phyloP scores from a whole-genome alignment of 2,888 invertebrate species.

The Hedya salicella region DNA sequence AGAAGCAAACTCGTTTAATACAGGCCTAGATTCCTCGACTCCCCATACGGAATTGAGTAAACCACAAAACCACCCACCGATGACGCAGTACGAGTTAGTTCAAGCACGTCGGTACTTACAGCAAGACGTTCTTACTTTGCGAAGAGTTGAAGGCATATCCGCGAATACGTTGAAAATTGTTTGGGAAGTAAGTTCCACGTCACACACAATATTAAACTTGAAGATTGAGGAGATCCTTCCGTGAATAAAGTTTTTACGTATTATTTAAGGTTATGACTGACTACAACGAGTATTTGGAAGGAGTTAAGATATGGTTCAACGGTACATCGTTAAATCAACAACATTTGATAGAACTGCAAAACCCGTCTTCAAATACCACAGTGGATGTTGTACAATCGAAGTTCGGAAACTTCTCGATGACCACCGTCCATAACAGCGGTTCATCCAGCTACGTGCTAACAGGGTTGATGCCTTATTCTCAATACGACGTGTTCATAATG shows the following conservation, averaged over 20 bases:
- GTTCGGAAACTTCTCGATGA: slow-evolving; percentile 87
- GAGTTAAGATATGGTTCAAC: slow-evolving; percentile 87
- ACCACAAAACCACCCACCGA: slow-evolving; percentile 86
- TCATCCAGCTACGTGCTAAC: slow-evolving; percentile 90
- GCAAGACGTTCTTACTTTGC: slow-evolving; percentile 91
- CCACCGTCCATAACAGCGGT: slow-evolving; percentile 88
- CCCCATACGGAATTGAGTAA: slow-evolving; percentile 76
- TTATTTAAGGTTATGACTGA: slow-evolving; percentile 77
- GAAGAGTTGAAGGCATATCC: slow-evolving; percentile 87
- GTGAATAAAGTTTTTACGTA: neutral
- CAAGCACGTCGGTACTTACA: slow-evolving; percentile 91
- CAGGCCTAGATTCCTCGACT: slow-evolving; percentile 71
- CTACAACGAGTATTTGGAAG: slow-evolving; percentile 86
- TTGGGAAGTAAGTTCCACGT: slow-evolving; percentile 89
- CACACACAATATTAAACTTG: slow-evolving; percentile 8
- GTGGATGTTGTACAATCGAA: slow-evolving; percentile 68
- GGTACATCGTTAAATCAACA: slow-evolving; percentile 74
- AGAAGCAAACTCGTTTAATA: slow-evolving; percentile 77
- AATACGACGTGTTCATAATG: slow-evolving; percentile 96
- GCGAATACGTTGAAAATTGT: slow-evolving; percentile 91
- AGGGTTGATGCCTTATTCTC: slow-evolving; percentile 92
- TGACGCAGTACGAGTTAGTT: slow-evolving; percentile 90
- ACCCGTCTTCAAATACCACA: slow-evolving; percentile 65
- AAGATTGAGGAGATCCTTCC: neutral
- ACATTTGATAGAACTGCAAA: slow-evolving; percentile 64